Evolutionary conservation across 2,113 vertebrate species (phyloP).

Genomic region (Thalassoma bifasciatum): DNA sequence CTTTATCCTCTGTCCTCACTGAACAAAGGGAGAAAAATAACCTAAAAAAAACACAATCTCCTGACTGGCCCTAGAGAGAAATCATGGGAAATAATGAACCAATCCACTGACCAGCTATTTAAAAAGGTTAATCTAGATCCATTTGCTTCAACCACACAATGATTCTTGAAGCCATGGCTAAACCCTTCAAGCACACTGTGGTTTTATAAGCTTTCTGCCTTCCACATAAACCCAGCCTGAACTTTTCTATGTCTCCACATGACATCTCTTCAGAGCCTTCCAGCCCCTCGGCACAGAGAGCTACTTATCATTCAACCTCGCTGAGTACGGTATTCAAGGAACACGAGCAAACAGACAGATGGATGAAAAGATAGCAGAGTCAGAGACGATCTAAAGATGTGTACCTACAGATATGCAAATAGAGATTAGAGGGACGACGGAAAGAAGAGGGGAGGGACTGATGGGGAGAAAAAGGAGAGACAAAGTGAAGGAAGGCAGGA

Average conservation of each 20-base stretch:
- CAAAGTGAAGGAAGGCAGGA: constrained; percentile 11
- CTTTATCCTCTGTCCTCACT: too few species aligned
- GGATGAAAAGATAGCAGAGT: constrained; percentile 38
- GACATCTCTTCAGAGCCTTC: constrained; percentile 29
- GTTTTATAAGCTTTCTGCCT: neutral
- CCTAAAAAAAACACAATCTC: too few species aligned
- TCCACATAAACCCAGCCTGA: constrained; percentile 28
- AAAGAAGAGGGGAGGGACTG: constrained; percentile 18
- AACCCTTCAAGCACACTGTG: neutral
- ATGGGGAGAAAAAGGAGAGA: constrained; percentile 11
- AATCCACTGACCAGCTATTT: too few species aligned
- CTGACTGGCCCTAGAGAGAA: too few species aligned
- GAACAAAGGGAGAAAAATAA: too few species aligned
- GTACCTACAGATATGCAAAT: constrained; percentile 47
- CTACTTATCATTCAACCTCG: constrained; percentile 37
- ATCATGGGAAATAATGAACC: too few species aligned
- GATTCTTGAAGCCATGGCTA: neutral
- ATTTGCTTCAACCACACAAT: neutral
- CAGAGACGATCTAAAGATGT: constrained; percentile 18
- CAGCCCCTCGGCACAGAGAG: constrained; percentile 14
- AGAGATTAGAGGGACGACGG: constrained; percentile 12
- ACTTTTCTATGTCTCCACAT: constrained; percentile 36
- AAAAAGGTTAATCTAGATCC: neutral
- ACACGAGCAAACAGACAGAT: constrained; percentile 35
- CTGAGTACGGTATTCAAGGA: constrained; percentile 22